Base-by-base conservation (phyloP, 2,888 invertebrate genomes). In the Stenolophus ochropezus region DNA sequence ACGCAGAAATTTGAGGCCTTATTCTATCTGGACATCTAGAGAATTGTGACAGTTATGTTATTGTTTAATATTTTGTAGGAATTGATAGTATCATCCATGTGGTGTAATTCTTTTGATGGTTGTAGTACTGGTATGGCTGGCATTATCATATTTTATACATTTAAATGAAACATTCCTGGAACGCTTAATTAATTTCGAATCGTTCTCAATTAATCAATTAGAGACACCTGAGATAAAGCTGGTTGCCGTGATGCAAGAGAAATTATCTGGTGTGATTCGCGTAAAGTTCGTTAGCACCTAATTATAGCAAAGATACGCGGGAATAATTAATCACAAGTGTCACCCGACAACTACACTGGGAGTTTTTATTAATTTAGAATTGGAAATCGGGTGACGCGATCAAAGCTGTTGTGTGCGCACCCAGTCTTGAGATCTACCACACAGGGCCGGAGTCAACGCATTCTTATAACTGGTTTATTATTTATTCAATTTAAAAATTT, bases 201-300 rank as follows among this genome's bases (percentile, higher is more conserved):
- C 42, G 49, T 77, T 47, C 47, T 51, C 77, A 77, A 77, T 77
- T 77, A 77, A 77, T 77, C 77, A 77, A 77, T 77, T 77, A 77
- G 65, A 21, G 77, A 77, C 77, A 77, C 77, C 65, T 73, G 21
- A 42, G 77, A 77, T 77, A 77, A 77, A 61, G 18, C 23, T 16
- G 33, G 6, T 20, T 14, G 2, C 33, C 18, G 14, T 79, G 78
- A 78, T 78, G 69, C 42, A 33, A 69, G 49, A 23, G 23, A 73
- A 49, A 73, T 73, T 73, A 73, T 73, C 73, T 73, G 20, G 20
- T 47, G 21, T 49, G 18, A 73, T 73, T 73, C 73, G 73, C 73
- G 73, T 73, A 73, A 80, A 81, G 75, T 81, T 81, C 81, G 81
- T 81, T 81, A 81, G 81, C 81, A 81, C 81, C 81, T 81, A 81